Conservation (phyloP, 2,888 invertebrate species). For the Strigamia crassipes region DNA sequence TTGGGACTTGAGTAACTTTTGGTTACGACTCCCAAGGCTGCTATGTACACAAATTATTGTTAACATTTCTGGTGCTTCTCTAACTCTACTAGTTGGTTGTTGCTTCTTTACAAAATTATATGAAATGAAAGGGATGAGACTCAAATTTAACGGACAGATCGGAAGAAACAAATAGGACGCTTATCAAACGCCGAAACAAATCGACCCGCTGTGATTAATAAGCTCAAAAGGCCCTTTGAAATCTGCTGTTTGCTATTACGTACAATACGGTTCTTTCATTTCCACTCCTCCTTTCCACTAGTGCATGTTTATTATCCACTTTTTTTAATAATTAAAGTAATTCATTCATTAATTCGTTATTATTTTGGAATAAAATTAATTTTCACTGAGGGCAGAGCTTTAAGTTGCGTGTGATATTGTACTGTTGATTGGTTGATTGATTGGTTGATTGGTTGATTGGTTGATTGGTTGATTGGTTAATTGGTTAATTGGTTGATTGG, state of each 20-base stretch:
- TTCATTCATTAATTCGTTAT: background rate
- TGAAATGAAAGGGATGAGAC: background rate
- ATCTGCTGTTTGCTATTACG: background rate
- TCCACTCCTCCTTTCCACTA: background rate
- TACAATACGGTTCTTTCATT: background rate
- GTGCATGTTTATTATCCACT: background rate
- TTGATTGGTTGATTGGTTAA: no score
- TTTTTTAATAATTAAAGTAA: background rate
- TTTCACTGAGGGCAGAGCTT: conserved; percentile 28
- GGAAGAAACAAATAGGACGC: background rate
- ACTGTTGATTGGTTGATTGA: no score
- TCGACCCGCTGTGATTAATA: conserved; percentile 29
- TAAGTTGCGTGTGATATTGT: conserved; percentile 7
- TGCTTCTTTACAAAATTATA: conserved; percentile 34
- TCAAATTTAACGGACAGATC: background rate
- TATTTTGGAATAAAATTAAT: conserved; percentile 17
- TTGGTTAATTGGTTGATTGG: no score
- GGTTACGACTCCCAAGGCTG: conserved; percentile 33
- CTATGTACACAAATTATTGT: conserved; percentile 44
- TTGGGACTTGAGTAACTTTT: conserved; percentile 12
- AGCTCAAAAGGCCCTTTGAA: conserved; percentile 32
- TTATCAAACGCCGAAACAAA: conserved; percentile 10
- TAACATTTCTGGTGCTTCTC: conserved; percentile 45
- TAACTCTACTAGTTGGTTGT: conserved; percentile 39
- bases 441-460: no score